Percentiles rank a stretch among this genome's conserved stretches.
These are phyloP conservation scores for Leptinotarsa tumamoca DNA, from an alignment of 2,888 invertebrate genomes.

Conservation along the genomic window DNA sequence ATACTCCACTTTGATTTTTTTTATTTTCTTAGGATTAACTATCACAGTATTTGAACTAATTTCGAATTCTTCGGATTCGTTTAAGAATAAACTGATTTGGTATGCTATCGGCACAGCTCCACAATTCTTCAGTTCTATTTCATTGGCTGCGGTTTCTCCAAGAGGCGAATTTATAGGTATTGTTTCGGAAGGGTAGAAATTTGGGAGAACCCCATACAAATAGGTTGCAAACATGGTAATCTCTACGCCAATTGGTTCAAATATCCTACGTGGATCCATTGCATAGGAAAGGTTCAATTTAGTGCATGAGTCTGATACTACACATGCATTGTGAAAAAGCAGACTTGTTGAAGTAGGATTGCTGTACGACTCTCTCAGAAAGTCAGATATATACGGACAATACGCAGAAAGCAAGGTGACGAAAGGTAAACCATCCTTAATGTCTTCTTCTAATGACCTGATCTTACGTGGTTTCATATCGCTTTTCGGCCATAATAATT, in stretches of 20 bases:
- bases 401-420: conserved; percentile 70
- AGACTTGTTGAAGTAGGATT: conserved; percentile 63
- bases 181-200: conserved; percentile 67
- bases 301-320: conserved; percentile 67
- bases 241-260: conserved; percentile 69
- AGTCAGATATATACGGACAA: conserved; percentile 71
- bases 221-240: conserved; percentile 71
- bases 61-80: conserved; percentile 53
- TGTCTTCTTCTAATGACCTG: conserved; percentile 68
- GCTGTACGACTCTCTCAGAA: conserved; percentile 67
- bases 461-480: conserved; percentile 57
- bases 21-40: conserved; percentile 42
- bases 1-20: conserved; percentile 50
- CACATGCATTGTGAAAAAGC: conserved; percentile 70
- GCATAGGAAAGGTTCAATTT: conserved; percentile 70
- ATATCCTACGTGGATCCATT: conserved; percentile 69
- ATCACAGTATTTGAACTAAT: conserved; percentile 32
- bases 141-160: conserved; percentile 64
- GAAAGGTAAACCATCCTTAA: conserved; percentile 71
- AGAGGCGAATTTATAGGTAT: conserved; percentile 68
- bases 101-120: conserved; percentile 53
- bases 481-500: conserved; percentile 65
- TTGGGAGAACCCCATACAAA: conserved; percentile 71
- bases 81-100: conserved; percentile 55
- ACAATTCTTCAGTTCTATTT: conserved; percentile 64